These are phyloP conservation scores for Cavia aperea DNA, from an alignment of 2,113 vertebrate genomes.

Conservation along the genomic window DNA sequence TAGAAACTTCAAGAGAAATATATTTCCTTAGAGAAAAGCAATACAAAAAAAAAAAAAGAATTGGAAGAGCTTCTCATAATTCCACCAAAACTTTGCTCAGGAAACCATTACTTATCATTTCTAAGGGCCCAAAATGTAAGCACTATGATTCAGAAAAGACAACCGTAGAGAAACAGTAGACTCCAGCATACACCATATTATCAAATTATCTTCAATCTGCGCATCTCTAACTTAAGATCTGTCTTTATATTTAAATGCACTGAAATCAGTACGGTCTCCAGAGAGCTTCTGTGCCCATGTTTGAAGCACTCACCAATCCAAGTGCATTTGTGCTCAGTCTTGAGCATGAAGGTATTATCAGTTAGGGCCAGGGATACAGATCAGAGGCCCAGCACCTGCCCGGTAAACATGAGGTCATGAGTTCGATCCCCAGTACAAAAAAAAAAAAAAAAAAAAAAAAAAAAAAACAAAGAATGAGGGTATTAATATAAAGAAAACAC, in stretches of 20 bases:
- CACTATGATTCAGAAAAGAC: background rate
- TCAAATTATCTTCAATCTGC: background rate
- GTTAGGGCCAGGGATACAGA: background rate
- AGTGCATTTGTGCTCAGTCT: background rate
- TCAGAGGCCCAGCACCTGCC: too few relatives aligned
- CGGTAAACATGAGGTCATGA: too few relatives aligned
- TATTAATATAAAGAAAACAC: background rate
- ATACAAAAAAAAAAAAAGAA: background rate
- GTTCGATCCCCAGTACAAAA: too few relatives aligned
- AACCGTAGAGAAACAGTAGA: background rate
- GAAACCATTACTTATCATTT: background rate
- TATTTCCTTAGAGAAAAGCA: slow-evolving; percentile 2
- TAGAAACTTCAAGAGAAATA: slow-evolving; percentile 45
- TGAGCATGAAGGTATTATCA: background rate
- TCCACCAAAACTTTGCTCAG: background rate
- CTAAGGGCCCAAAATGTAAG: slow-evolving; percentile 12
- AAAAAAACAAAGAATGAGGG: background rate
- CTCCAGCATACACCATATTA: background rate
- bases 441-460: too few relatives aligned
- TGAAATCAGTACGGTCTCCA: background rate
- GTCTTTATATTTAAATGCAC: background rate
- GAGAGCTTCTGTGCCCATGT: background rate
- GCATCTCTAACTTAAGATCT: background rate
- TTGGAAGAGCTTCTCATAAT: background rate
- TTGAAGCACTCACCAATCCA: background rate